Conservation (phyloP, 2,797 vertebrate genomes). For the Bryconaethiops microstoma region DNA sequence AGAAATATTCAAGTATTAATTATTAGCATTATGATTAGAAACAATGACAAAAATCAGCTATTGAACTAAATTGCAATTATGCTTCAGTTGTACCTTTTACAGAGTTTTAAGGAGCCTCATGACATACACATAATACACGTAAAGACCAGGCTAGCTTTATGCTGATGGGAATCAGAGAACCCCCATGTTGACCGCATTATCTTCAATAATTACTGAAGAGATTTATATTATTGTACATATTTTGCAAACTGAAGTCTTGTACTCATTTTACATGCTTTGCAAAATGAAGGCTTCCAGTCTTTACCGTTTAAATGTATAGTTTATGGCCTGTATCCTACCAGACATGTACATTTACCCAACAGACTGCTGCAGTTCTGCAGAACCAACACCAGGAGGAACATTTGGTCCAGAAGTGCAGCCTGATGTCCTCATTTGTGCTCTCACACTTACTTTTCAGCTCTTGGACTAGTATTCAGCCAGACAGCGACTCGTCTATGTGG, state of each 20-base stretch:
- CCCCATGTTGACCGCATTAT: background rate
- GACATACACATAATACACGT: slow-evolving; percentile 24
- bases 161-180: background rate
- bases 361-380: slow-evolving; percentile 18
- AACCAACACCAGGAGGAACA: slow-evolving; percentile 28
- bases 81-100: slow-evolving; percentile 6
- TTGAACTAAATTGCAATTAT: slow-evolving; percentile 28
- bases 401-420: background rate
- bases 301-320: background rate
- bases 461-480: background rate
- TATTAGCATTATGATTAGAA: slow-evolving; percentile 22
- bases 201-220: background rate
- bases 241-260: background rate
- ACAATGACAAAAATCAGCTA: slow-evolving; percentile 32
- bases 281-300: background rate
- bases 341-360: background rate
- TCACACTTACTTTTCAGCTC: slow-evolving; percentile 2
- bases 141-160: background rate
- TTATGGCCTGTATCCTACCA: background rate
- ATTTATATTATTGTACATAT: background rate
- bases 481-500: background rate
- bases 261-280: background rate
- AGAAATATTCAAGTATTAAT: slow-evolving; percentile 47
- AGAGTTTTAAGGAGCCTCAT: slow-evolving; percentile 22
- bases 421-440: slow-evolving; percentile 12